Evolutionary conservation across 2,113 vertebrate species (phyloP), one percentile per base, ranked within the genome.

Genomic region (Labeo catla): DNA sequence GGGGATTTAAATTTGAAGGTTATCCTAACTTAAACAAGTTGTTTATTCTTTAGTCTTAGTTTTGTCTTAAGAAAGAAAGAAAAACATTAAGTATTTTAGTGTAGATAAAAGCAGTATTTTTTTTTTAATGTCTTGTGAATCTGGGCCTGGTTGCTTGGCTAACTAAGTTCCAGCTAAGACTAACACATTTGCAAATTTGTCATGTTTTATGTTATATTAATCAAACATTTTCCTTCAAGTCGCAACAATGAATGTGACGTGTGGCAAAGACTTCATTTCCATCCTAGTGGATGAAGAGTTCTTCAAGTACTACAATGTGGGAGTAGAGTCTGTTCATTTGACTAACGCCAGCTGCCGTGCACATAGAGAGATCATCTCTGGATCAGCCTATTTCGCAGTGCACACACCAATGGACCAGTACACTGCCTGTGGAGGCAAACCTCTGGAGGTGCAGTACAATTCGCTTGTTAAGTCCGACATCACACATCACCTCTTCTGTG

Each of bases 301-400:
- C 54, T 95, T 95, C 87, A 52, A 70, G 2, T 94, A 94, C 80
- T 82, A 93, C 84, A 91, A 93, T 0, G 90, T 94, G 21, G 91
- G 90, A 0, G 65, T 94, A 12, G 89, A 93, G 4, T 88, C 91
- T 1, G 79, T 95, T 72, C 93, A 94, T 85, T 63, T 94, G 66
- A 73, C 85, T 73, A 95, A 95, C 84, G 81, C 79, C 9, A 92
- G 89, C 0, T 95, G 95, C 13, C 83, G 81, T 0, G 93, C 91
- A n/a, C 83, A 90, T 11, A 89, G 82, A 28, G 91, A 91, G 72
- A 80, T 81, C 2, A 73, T 95, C 6, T 16, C 86, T 0, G 84
- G 85, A 0, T 86, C 92, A 15, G 0, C 90, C 0, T 95, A 90
- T 89, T 95, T 90, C 90, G 74, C 91, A 13, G 87, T 91, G 82